These are phyloP conservation scores for Drosophila anceps DNA, from an alignment of 2,888 invertebrate species.

Conservation along the genomic window DNA sequence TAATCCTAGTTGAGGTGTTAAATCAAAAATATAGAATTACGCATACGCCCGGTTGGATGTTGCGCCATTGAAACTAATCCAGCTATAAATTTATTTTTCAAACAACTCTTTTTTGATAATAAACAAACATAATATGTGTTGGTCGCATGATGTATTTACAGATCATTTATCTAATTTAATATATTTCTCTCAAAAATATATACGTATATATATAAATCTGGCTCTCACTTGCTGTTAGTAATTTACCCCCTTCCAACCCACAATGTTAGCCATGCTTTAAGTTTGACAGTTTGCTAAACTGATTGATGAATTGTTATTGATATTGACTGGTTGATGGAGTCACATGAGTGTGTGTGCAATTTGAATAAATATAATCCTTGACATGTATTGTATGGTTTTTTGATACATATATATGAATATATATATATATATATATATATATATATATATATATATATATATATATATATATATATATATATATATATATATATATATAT, in stretches of 20 bases:
- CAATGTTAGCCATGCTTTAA: slow-evolving; percentile 46
- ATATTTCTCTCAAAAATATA: slow-evolving; percentile 29
- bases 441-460: not conserved
- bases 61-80: slow-evolving; percentile 32
- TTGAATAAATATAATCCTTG: slow-evolving; percentile 51
- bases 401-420: slow-evolving; percentile 16
- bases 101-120: slow-evolving; percentile 9
- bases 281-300: slow-evolving; percentile 46
- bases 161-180: slow-evolving; percentile 54
- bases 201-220: slow-evolving; percentile 31
- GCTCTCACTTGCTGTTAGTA: slow-evolving; percentile 50
- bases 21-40: slow-evolving; percentile 28
- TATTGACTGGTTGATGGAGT: slow-evolving; percentile 51
- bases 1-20: slow-evolving; percentile 12
- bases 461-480: no score
- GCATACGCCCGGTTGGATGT: slow-evolving; percentile 49
- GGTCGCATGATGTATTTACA: slow-evolving; percentile 62
- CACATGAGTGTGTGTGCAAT: slow-evolving; percentile 59
- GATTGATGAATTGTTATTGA: slow-evolving; percentile 57
- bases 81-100: slow-evolving; percentile 17
- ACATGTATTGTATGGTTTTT: slow-evolving; percentile 54
- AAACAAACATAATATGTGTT: slow-evolving; percentile 46
- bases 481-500: no score
- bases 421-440: slow-evolving; percentile 18
- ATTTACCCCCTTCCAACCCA: slow-evolving; percentile 6